phyloP scores from a whole-genome alignment of 2,797 vertebrate species.

The Anguilla obscura region DNA sequence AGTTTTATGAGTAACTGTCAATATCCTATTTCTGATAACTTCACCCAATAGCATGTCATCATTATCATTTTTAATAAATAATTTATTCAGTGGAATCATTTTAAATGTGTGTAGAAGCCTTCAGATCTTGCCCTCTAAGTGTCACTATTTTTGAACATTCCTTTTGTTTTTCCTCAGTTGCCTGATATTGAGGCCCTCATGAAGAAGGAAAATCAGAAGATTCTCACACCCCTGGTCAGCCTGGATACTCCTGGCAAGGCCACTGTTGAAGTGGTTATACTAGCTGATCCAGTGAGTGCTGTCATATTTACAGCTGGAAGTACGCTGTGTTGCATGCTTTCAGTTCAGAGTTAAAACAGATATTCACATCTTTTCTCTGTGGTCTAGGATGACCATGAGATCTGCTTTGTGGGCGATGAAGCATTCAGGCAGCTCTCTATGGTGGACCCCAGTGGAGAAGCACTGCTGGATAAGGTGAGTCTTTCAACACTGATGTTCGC shows the following conservation, averaged over 20 bases:
- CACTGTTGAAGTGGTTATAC: slow-evolving; percentile 92
- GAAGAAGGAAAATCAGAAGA: slow-evolving; percentile 86
- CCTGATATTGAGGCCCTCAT: slow-evolving; percentile 81
- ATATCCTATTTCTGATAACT: neutral
- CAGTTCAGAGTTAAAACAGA: neutral
- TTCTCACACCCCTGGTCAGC: slow-evolving; percentile 89
- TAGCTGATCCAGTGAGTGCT: slow-evolving; percentile 90
- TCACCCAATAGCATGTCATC: neutral
- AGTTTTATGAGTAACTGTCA: neutral
- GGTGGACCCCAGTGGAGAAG: slow-evolving; percentile 80
- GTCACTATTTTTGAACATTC: neutral
- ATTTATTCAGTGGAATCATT: neutral
- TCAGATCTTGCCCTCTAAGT: neutral
- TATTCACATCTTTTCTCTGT: slow-evolving; percentile 30
- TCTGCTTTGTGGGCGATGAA: slow-evolving; percentile 95
- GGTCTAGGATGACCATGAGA: slow-evolving; percentile 88
- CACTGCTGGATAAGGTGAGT: slow-evolving; percentile 81
- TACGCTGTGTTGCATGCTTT: neutral
- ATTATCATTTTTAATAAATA: neutral
- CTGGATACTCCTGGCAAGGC: slow-evolving; percentile 96
- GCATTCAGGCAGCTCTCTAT: slow-evolving; percentile 88
- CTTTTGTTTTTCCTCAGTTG: slow-evolving; percentile 66
- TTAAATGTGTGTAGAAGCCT: neutral
- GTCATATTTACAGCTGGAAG: neutral
- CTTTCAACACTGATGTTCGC: neutral